phyloP scores from a whole-genome alignment of 2,888 invertebrate genomes.

The Zygaena filipendulae region DNA sequence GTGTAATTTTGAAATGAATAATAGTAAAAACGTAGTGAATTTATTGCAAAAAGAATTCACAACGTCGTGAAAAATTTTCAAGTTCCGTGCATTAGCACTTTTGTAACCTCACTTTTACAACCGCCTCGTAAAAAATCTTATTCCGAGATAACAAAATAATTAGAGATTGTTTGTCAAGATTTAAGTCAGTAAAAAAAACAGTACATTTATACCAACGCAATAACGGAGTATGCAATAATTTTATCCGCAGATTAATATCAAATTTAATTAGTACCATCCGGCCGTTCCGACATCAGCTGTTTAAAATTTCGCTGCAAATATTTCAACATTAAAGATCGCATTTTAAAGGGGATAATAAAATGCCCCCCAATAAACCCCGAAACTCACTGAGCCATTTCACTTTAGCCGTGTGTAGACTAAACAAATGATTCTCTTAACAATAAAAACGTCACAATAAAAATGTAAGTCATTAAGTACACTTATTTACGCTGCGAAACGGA shows the following conservation, averaged over 20 bases:
- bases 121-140: no score
- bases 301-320: conserved; percentile 33
- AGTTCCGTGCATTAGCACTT: no score
- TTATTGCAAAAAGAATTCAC: no score
- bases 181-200: conserved; percentile 31
- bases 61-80: no score
- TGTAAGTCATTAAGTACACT: conserved; percentile 59
- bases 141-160: conserved; percentile 36
- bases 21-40: no score
- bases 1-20: no score
- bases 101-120: no score
- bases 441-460: conserved; percentile 68
- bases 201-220: conserved; percentile 27
- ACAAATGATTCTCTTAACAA: conserved; percentile 65
- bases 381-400: conserved; percentile 49
- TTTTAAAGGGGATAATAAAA: conserved; percentile 58
- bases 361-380: conserved; percentile 61
- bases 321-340: conserved; percentile 39
- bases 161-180: conserved; percentile 34
- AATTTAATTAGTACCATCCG: conserved; percentile 53
- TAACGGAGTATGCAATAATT: conserved; percentile 43
- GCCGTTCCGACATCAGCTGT: conserved; percentile 26
- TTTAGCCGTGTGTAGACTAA: conserved; percentile 64
- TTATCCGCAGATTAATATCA: conserved; percentile 51
- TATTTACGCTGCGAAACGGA: conserved; percentile 65